These are phyloP conservation scores for Brevimyrus niger DNA, from an alignment of 2,113 vertebrate genomes.

Conservation along the genomic window DNA sequence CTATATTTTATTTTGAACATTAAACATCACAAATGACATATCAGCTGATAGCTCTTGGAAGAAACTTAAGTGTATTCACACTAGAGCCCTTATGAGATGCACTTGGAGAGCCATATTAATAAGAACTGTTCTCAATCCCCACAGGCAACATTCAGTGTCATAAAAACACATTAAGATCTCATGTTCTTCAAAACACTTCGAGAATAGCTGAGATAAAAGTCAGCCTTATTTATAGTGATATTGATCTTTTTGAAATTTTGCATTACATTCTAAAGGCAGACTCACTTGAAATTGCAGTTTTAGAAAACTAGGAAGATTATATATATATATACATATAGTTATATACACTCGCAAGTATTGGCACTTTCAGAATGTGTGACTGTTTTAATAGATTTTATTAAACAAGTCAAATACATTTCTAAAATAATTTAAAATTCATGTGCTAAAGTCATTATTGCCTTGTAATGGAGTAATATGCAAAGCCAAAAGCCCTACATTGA, in stretches of 20 bases:
- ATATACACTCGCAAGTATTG: neutral
- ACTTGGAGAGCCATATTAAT: slow-evolving; percentile 10
- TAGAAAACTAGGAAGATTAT: neutral
- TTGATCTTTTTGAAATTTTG: neutral
- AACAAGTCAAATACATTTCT: neutral
- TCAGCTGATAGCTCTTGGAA: neutral
- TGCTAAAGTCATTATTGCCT: neutral
- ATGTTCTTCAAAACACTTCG: neutral
- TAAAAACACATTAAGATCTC: slow-evolving; percentile 15
- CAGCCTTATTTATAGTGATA: slow-evolving; percentile 3
- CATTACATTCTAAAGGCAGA: neutral
- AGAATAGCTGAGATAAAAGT: slow-evolving; percentile 9
- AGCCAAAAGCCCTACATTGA: neutral
- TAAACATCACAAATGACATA: neutral
- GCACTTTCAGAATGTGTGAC: neutral
- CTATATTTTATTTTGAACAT: neutral
- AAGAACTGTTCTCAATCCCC: slow-evolving; percentile 4
- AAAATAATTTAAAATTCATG: neutral
- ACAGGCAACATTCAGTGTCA: neutral
- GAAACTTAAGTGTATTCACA: neutral
- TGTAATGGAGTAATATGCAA: neutral
- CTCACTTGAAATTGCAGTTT: neutral
- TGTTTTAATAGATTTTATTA: neutral
- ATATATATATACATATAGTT: neutral
- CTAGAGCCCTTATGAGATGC: neutral